Percentiles rank a stretch among this genome's conserved stretches.
phyloP scores from a whole-genome alignment of 1,140 invertebrate species.

The Leguminivora glycinivorella region DNA sequence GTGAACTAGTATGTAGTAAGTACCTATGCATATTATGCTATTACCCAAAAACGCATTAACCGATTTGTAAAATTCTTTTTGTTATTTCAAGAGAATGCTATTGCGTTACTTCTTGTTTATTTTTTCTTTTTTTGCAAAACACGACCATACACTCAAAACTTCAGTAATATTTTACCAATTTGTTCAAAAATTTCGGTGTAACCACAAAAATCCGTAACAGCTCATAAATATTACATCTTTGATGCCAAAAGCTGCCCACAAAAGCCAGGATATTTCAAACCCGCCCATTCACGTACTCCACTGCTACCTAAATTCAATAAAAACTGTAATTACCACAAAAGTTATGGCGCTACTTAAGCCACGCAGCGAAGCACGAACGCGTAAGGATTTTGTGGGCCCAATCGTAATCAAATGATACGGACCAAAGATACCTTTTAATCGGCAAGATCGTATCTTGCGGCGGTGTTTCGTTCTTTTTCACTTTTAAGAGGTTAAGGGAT shows the following conservation, averaged over 20 bases:
- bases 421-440: slow-evolving; percentile 18
- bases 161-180: neutral
- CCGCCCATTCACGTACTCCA: neutral
- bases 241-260: neutral
- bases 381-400: neutral
- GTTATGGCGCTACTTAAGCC: slow-evolving; percentile 6
- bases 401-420: neutral
- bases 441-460: slow-evolving; percentile 20
- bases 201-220: neutral
- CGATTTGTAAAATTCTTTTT: too few relatives aligned
- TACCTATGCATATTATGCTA: too few relatives aligned
- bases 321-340: slow-evolving; percentile 13
- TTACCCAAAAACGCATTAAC: too few relatives aligned
- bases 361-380: neutral
- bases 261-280: neutral
- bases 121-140: neutral
- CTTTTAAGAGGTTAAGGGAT: too few relatives aligned
- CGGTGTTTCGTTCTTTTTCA: slow-evolving; percentile 20
- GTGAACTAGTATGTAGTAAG: too few relatives aligned
- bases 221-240: neutral
- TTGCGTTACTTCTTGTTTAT: too few relatives aligned
- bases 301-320: slow-evolving; percentile 13
- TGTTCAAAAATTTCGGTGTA: neutral
- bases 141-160: neutral
- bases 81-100: too few relatives aligned